These are phyloP conservation scores for Sebastes trivittatus DNA, from an alignment of 2,797 vertebrate genomes.

Conservation along the genomic window DNA sequence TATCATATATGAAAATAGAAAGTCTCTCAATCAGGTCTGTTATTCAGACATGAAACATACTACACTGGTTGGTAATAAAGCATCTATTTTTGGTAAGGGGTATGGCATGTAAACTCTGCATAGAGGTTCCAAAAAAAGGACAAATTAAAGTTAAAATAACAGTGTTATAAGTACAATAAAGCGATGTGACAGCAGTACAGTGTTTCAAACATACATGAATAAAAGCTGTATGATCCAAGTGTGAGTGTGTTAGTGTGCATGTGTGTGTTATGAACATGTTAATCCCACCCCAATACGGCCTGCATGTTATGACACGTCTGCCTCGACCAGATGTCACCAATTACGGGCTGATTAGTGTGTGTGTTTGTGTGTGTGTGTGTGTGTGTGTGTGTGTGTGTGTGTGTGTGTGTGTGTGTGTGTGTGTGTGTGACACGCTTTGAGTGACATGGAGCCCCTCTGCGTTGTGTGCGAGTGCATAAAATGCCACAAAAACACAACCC, in stretches of 20 bases:
- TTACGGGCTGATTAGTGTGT: slow-evolving; percentile 50
- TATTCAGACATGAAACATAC: not conserved
- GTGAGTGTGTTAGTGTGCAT: not conserved
- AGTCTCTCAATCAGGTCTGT: not conserved
- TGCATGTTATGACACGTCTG: slow-evolving; percentile 40
- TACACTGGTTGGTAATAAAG: not conserved
- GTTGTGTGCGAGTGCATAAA: slow-evolving; percentile 13
- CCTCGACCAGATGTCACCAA: slow-evolving; percentile 66
- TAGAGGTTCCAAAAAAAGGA: not conserved
- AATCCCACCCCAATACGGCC: slow-evolving; percentile 36
- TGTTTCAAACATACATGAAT: too few relatives aligned
- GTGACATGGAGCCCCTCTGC: not conserved
- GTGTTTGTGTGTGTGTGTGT: slow-evolving; percentile 16
- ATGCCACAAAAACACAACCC: slow-evolving; percentile 42
- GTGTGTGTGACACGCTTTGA: not conserved
- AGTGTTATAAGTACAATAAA: not conserved
- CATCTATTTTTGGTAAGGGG: not conserved
- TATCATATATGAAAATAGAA: not conserved
- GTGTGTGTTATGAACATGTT: slow-evolving; percentile 22
- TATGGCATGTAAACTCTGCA: not conserved
- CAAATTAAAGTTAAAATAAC: not conserved
- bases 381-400: slow-evolving; percentile 10
- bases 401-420: slow-evolving; percentile 16
- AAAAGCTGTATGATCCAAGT: too few relatives aligned
- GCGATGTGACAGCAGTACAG: too few relatives aligned